Percentiles rank a stretch among this genome's conserved stretches.
Conservation (phyloP, 2,797 vertebrate species). For the Rhinogobio ventralis region DNA sequence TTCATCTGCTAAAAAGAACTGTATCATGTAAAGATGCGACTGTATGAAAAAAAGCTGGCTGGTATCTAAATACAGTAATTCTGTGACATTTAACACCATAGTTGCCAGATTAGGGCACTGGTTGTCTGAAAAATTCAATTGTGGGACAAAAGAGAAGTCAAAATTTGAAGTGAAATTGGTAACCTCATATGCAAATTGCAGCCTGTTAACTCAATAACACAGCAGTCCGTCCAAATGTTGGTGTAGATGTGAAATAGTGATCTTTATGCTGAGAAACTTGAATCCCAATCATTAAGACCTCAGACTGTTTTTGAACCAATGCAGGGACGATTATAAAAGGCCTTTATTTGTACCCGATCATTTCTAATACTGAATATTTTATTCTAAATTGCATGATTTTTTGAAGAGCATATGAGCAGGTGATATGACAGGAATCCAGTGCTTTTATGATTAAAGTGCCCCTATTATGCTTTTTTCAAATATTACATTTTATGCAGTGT, state of each 20-base stretch:
- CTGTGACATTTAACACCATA: slow-evolving; percentile 42
- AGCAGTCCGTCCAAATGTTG: slow-evolving; percentile 38
- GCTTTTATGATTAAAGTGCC: not conserved
- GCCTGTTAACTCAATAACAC: slow-evolving; percentile 64
- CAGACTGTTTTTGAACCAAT: slow-evolving; percentile 50
- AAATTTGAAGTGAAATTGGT: slow-evolving; percentile 57
- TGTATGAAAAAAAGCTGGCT: slow-evolving; percentile 10
- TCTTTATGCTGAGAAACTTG: slow-evolving; percentile 45
- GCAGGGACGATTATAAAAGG: not conserved
- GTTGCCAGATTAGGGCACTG: slow-evolving; percentile 55
- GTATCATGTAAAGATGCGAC: slow-evolving; percentile 3
- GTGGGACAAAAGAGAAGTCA: slow-evolving; percentile 53
- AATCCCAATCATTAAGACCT: slow-evolving; percentile 55
- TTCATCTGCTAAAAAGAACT: slow-evolving; percentile 25
- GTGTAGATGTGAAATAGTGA: slow-evolving; percentile 47
- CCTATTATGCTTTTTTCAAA: not conserved
- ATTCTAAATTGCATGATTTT: not conserved
- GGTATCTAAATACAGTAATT: slow-evolving; percentile 20
- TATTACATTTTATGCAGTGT: not conserved
- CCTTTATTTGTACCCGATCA: not conserved
- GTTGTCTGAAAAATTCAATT: slow-evolving; percentile 58
- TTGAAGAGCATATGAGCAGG: not conserved
- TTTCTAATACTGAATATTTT: not conserved
- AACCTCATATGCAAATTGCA: slow-evolving; percentile 64
- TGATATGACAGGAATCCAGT: not conserved